A percentile compares a stretch with the other conserved stretches of the same genome.
These are phyloP conservation scores for Drosophila siamana DNA, from an alignment of 2,888 invertebrate species.

Conservation along the genomic window DNA sequence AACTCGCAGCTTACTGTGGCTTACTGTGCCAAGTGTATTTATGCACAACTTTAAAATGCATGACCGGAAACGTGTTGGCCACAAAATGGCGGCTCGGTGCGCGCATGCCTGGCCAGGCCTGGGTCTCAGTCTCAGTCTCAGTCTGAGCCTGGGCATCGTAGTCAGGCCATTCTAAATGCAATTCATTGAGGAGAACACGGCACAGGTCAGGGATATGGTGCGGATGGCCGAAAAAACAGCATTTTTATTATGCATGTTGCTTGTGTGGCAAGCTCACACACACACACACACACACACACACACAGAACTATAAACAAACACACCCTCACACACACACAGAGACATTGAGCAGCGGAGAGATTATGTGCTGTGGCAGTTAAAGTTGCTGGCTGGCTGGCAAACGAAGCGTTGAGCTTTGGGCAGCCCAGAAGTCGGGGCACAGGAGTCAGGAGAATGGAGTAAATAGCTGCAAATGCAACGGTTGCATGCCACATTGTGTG, in stretches of 20 bases:
- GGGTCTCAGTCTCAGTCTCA: not conserved
- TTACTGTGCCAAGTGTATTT: conserved; percentile 15
- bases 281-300: conserved; percentile 15
- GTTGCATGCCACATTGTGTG: conserved; percentile 51
- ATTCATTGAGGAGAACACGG: conserved; percentile 30
- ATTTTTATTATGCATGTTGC: conserved; percentile 36
- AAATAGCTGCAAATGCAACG: conserved; percentile 56
- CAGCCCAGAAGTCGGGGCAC: conserved; percentile 7
- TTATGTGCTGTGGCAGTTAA: conserved; percentile 48
- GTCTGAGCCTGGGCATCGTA: not conserved
- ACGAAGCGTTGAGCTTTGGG: conserved; percentile 36
- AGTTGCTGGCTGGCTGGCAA: conserved; percentile 42
- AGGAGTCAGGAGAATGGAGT: conserved; percentile 17
- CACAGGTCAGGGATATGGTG: conserved; percentile 32
- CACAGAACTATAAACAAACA: not conserved
- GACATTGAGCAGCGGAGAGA: conserved; percentile 1
- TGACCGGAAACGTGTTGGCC: conserved; percentile 56
- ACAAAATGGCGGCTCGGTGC: conserved; percentile 50
- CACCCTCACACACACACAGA: conserved; percentile 7
- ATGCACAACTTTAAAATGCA: conserved; percentile 35
- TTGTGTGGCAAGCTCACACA: conserved; percentile 23
- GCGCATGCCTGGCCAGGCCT: conserved; percentile 34
- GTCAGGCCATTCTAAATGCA: conserved; percentile 16
- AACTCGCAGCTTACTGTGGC: not conserved
- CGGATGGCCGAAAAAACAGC: conserved; percentile 7